A percentile compares a stretch with the other conserved stretches of the same genome.
Evolutionary conservation across 2,888 invertebrate species (phyloP).

Genomic region (Rugalucina vietnamica): DNA sequence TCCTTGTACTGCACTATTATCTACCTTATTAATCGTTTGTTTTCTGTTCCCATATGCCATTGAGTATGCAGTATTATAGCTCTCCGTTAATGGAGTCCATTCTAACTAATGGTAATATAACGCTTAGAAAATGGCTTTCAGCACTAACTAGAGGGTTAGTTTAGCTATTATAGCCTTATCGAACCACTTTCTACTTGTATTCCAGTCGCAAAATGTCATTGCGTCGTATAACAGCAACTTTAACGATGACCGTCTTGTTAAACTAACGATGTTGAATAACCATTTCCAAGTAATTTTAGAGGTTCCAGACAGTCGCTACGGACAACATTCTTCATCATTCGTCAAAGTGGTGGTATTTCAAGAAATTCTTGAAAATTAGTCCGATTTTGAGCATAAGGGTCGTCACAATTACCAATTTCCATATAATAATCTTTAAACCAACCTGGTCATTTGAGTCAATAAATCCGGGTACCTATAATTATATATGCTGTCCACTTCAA

Average conservation of each 20-base stretch:
- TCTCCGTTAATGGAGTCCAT: slow-evolving; percentile 5
- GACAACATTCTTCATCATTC: too few relatives aligned
- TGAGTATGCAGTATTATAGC: neutral
- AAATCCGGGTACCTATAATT: neutral
- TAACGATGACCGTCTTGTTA: too few relatives aligned
- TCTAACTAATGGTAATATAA: slow-evolving; percentile 2
- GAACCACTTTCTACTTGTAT: neutral
- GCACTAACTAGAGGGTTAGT: neutral
- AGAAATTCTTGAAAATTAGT: too few relatives aligned
- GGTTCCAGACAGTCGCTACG: neutral
- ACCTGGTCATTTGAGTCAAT: neutral
- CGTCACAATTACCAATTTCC: too few relatives aligned
- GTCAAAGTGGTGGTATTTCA: too few relatives aligned
- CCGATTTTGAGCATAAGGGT: too few relatives aligned
- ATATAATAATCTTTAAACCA: neutral
- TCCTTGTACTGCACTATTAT: neutral
- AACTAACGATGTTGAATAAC: neutral
- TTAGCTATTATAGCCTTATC: neutral
- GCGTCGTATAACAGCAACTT: neutral
- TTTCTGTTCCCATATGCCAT: neutral
- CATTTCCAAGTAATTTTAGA: neutral
- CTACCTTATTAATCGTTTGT: neutral
- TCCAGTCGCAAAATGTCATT: neutral
- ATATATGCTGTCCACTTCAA: neutral
- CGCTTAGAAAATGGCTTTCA: neutral